Evolutionary conservation across 2,888 invertebrate genomes (phyloP).

Genomic region (Dendrolimus houi): DNA sequence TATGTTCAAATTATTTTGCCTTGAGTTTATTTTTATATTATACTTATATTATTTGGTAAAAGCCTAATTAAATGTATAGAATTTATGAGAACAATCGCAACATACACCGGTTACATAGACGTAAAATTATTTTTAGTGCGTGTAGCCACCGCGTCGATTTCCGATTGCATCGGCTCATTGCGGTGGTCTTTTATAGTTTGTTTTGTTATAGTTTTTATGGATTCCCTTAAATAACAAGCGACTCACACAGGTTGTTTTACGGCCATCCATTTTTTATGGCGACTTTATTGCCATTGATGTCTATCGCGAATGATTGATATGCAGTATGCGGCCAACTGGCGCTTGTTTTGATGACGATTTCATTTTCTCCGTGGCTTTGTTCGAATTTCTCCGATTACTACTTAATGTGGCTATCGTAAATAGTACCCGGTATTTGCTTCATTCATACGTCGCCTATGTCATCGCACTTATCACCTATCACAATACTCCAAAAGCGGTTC

Average conservation of each 20-base stretch:
- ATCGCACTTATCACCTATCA: slow-evolving; percentile 24
- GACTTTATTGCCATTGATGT: slow-evolving; percentile 35
- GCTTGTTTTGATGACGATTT: slow-evolving; percentile 19
- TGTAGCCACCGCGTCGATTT: slow-evolving; percentile 54
- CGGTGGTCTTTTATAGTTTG: slow-evolving; percentile 64
- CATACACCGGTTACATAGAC: slow-evolving; percentile 1
- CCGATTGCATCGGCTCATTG: slow-evolving; percentile 39
- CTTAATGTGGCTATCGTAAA: too few species aligned
- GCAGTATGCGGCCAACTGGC: slow-evolving; percentile 10
- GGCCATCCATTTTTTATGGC: slow-evolving; percentile 36
- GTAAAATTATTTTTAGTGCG: slow-evolving; percentile 44
- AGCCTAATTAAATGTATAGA: neutral
- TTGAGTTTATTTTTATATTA: too few species aligned
- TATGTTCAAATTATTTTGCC: too few species aligned
- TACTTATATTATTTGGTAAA: too few species aligned
- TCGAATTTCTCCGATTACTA: slow-evolving; percentile 6
- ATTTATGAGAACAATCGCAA: neutral
- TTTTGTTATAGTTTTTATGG: slow-evolving; percentile 55
- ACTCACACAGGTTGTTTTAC: slow-evolving; percentile 51
- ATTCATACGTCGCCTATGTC: slow-evolving; percentile 23
- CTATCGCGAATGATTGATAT: slow-evolving; percentile 39
- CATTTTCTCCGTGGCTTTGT: slow-evolving; percentile 19
- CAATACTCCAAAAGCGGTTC: slow-evolving; percentile 20
- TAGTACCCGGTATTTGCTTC: slow-evolving; percentile 12
- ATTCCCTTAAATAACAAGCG: slow-evolving; percentile 51